phyloP scores from a whole-genome alignment of 2,888 invertebrate species.

The Ophraella communa region DNA sequence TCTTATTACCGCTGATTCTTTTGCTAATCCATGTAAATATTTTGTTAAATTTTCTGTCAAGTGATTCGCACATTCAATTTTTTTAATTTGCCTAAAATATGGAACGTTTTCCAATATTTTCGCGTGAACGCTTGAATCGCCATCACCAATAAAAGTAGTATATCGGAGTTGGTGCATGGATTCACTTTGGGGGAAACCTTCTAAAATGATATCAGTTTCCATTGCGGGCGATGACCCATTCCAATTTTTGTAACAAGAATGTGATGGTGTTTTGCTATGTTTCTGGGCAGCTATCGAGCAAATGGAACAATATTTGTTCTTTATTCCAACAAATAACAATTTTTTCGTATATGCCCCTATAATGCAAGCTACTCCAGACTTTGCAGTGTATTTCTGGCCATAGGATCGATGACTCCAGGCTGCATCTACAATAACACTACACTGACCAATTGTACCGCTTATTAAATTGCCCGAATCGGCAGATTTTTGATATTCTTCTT shows the following conservation, averaged over 20 bases:
- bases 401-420: constrained; percentile 4
- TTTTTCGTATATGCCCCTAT: background rate
- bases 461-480: background rate
- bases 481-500: background rate
- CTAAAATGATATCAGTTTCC: constrained; percentile 7
- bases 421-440: constrained; percentile 7
- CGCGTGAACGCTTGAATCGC: constrained; percentile 6
- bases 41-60: too few relatives aligned
- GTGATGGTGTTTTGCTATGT: too few relatives aligned
- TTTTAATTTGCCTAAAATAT: too few relatives aligned
- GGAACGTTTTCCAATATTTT: constrained; percentile 2
- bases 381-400: constrained; percentile 1
- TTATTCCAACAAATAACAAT: background rate
- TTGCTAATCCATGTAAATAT: background rate
- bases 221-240: constrained; percentile 6
- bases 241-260: constrained; percentile 3
- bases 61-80: constrained; percentile 10
- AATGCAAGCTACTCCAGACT: background rate
- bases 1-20: too few relatives aligned
- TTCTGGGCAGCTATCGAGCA: too few relatives aligned
- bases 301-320: constrained; percentile 4
- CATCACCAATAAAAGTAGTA: constrained; percentile 9
- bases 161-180: constrained; percentile 11
- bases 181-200: background rate
- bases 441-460: background rate